Percentiles rank a stretch among this genome's conserved stretches.
phyloP scores from a whole-genome alignment of 2,888 invertebrate species.

The Cactoblastis cactorum region DNA sequence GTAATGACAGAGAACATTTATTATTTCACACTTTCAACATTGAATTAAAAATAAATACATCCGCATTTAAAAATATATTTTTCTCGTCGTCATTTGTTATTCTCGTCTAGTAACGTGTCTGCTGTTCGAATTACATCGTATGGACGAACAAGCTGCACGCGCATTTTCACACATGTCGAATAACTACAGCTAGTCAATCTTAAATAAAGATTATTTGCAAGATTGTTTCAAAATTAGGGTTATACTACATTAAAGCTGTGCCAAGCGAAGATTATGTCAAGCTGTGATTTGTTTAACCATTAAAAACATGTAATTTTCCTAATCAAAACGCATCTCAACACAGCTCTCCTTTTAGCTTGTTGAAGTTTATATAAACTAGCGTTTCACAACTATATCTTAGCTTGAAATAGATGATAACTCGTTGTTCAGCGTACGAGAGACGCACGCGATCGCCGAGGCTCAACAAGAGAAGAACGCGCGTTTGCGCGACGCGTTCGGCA shows the following conservation, averaged over 20 bases:
- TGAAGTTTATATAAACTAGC: too few species aligned
- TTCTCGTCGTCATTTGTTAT: neutral
- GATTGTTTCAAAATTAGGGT: too few species aligned
- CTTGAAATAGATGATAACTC: constrained; percentile 9
- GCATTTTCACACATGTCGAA: too few species aligned
- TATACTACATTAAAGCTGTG: neutral
- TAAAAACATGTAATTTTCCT: too few species aligned
- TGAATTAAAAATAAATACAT: neutral
- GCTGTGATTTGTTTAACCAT: too few species aligned
- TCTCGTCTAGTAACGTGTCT: neutral
- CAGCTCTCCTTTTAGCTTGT: too few species aligned
- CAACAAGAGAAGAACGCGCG: constrained; percentile 97
- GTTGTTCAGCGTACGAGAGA: constrained; percentile 89
- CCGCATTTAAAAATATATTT: neutral
- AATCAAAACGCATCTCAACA: too few species aligned
- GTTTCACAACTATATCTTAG: neutral
- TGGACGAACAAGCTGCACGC: neutral
- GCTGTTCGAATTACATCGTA: neutral
- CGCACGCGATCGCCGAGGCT: constrained; percentile 97
- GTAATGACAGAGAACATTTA: constrained; percentile 2
- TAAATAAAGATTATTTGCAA: too few species aligned
- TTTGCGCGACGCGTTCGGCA: constrained; percentile 95
- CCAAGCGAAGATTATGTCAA: too few species aligned
- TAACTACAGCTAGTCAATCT: too few species aligned
- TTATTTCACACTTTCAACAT: neutral